These are phyloP conservation scores for Centropristis striata DNA, from an alignment of 2,113 vertebrate species.

Conservation along the genomic window DNA sequence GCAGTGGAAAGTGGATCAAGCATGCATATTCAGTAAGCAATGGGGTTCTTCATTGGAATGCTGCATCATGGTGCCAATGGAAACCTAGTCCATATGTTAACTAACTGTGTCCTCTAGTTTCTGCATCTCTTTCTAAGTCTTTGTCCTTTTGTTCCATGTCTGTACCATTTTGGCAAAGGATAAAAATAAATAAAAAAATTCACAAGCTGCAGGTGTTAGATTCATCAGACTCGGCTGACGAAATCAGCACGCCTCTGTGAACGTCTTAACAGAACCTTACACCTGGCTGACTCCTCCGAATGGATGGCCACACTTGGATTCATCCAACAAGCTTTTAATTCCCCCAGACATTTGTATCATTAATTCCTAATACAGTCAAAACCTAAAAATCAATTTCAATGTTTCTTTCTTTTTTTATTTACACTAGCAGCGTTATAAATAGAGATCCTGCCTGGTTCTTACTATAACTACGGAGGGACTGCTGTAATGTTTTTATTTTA, in stretches of 20 bases:
- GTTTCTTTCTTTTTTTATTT: conserved; percentile 47
- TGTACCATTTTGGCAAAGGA: conserved; percentile 10
- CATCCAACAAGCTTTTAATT: conserved; percentile 72
- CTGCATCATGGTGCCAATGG: conserved; percentile 3
- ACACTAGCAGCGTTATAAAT: conserved; percentile 54
- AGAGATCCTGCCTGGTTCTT: conserved; percentile 35
- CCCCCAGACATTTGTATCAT: conserved; percentile 76
- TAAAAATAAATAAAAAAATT: conserved; percentile 36
- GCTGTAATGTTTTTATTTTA: conserved; percentile 33
- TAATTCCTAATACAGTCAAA: conserved; percentile 74
- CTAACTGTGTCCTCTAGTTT: background rate
- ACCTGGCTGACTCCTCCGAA: conserved; percentile 63
- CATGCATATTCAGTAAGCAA: background rate
- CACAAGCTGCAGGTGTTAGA: conserved; percentile 31
- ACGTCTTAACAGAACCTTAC: conserved; percentile 44
- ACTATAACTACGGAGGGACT: background rate
- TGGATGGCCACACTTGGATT: conserved; percentile 65
- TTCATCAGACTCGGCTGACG: conserved; percentile 24
- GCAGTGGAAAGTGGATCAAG: conserved; percentile 23
- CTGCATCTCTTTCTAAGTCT: background rate
- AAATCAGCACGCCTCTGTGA: conserved; percentile 42
- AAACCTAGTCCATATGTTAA: background rate
- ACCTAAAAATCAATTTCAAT: conserved; percentile 82
- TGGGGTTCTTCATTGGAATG: background rate
- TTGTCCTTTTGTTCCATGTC: conserved; percentile 1